Evolutionary conservation across 2,797 vertebrate species (phyloP).

Genomic region (Ctenopoma kingsleyae): DNA sequence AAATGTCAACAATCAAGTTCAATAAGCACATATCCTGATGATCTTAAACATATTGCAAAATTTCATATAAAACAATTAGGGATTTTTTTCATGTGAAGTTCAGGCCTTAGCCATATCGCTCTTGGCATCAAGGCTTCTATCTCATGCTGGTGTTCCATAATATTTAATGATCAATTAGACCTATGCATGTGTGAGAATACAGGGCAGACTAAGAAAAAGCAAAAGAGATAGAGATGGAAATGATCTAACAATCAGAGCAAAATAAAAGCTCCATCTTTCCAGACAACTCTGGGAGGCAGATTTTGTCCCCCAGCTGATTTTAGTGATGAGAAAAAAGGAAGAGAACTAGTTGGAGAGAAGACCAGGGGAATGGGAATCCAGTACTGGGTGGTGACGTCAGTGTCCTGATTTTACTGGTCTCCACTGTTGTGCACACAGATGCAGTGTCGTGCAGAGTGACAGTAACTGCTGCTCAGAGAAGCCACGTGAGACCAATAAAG

Average conservation of each 20-base stretch:
- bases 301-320: conserved; percentile 53
- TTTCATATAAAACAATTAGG: conserved; percentile 13
- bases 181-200: conserved; percentile 10
- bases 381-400: conserved; percentile 38
- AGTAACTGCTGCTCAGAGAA: conserved; percentile 53
- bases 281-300: conserved; percentile 47
- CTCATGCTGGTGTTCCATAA: conserved; percentile 24
- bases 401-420: conserved; percentile 30
- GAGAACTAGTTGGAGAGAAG: neutral
- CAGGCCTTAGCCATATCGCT: neutral
- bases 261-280: conserved; percentile 26
- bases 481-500: conserved; percentile 53
- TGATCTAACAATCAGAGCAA: conserved; percentile 2
- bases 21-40: conserved; percentile 6
- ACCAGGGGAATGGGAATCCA: conserved; percentile 1
- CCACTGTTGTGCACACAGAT: conserved; percentile 13
- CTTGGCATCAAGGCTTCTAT: conserved; percentile 2
- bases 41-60: conserved; percentile 7
- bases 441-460: conserved; percentile 35
- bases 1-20: conserved; percentile 12
- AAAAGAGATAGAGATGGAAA: conserved; percentile 13
- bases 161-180: conserved; percentile 60
- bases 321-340: conserved; percentile 14
- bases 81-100: neutral
- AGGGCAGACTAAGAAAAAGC: neutral